phyloP scores from a whole-genome alignment of 2,888 invertebrate genomes.

The Athalia rosae region DNA sequence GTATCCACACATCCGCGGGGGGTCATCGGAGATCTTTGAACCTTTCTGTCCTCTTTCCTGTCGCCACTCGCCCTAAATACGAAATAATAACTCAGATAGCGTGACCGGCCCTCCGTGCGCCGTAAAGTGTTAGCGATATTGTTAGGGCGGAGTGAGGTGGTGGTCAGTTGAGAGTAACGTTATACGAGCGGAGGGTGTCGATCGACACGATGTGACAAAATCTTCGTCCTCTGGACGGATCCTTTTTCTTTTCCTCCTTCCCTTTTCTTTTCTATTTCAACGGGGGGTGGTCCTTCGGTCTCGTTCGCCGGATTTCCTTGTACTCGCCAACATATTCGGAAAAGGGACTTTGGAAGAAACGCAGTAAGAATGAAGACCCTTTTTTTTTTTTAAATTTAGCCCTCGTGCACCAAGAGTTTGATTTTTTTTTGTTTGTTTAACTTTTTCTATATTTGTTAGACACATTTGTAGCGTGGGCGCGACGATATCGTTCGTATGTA shows the following conservation, averaged over 20 bases:
- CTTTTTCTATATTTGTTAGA: background rate
- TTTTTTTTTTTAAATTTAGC: no score
- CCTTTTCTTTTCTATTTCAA: background rate
- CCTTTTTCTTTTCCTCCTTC: slow-evolving; percentile 6
- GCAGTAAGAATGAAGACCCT: no score
- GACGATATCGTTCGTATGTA: no score
- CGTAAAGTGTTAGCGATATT: background rate
- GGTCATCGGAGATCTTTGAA: no score
- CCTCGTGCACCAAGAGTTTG: no score
- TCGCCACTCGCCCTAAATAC: no score
- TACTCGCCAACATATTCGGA: background rate
- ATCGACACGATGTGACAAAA: slow-evolving; percentile 14
- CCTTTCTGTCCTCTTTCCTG: no score
- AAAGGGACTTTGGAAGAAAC: background rate
- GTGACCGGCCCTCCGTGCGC: no score
- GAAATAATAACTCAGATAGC: no score
- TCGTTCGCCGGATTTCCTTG: slow-evolving; percentile 16
- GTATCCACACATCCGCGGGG: no score
- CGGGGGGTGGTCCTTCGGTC: no score
- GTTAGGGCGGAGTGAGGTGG: background rate
- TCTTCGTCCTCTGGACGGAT: slow-evolving; percentile 23
- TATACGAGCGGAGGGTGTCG: slow-evolving; percentile 15
- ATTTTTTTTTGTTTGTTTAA: slow-evolving; percentile 1
- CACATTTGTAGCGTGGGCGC: no score
- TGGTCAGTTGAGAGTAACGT: background rate